Conservation (phyloP, 2,113 vertebrate species). For the Andinoacara biseriatus region DNA sequence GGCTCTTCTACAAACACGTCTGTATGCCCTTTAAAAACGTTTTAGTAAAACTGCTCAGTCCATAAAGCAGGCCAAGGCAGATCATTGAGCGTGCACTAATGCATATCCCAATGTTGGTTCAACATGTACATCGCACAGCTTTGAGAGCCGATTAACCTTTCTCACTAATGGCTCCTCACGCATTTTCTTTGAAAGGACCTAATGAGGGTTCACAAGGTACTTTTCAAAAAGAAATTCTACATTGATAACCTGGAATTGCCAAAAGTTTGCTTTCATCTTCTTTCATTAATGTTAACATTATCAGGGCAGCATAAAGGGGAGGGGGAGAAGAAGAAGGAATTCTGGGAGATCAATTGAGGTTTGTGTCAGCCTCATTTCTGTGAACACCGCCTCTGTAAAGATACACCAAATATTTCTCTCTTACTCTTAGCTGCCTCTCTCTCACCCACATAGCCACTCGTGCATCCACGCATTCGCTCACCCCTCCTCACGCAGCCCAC, state of each 20-base stretch:
- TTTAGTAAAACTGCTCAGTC: conserved; percentile 40
- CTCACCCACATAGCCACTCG: conserved; percentile 13
- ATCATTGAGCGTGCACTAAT: conserved; percentile 28
- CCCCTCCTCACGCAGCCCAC: conserved; percentile 31
- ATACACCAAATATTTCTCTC: conserved; percentile 5
- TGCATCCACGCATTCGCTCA: conserved; percentile 22
- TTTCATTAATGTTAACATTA: background rate
- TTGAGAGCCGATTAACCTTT: conserved; percentile 30
- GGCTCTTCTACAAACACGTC: conserved; percentile 28
- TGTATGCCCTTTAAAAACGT: conserved; percentile 54
- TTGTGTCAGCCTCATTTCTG: conserved; percentile 8
- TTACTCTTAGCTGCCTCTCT: background rate
- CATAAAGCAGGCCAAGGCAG: conserved; percentile 33
- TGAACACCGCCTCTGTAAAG: conserved; percentile 4
- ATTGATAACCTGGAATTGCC: conserved; percentile 29
- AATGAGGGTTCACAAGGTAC: background rate
- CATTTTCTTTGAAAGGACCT: background rate
- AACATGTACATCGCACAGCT: conserved; percentile 37
- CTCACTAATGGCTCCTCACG: conserved; percentile 7
- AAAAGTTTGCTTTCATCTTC: conserved; percentile 40
- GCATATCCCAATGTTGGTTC: conserved; percentile 19
- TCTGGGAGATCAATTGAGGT: conserved; percentile 10
- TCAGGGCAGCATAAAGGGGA: conserved; percentile 21
- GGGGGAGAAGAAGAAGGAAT: conserved; percentile 1
- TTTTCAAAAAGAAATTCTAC: conserved; percentile 19